Base-by-base conservation (phyloP, 30 jellyfish, hydroid and myxozoan genomes). In the Clytia hemisphaerica region DNA sequence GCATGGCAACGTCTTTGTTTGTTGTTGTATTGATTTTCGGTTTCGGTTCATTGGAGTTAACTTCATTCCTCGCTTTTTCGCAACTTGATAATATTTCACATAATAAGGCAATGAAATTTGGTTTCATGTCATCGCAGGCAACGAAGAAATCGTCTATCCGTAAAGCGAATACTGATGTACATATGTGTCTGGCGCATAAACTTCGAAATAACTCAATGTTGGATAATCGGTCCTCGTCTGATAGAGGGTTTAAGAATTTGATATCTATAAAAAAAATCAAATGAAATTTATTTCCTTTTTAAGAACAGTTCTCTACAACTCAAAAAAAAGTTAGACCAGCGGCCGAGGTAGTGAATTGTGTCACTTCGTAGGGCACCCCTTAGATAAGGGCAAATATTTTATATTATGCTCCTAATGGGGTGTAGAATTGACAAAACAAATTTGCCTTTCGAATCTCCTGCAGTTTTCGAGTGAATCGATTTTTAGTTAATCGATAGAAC, bases 131-230 rank as follows among this genome's bases (percentile, higher is more conserved):
- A 21, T 86, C 77, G 30, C 64, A 60, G 19, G 80, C 73, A 55
- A 76, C 76, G 10, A 77, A 9, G 72, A 84, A 58, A 45, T 84
- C 95, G 54, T 84, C 95, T 0, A 85, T 68, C 30, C 93, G 57
- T 29, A 84, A 30, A 34, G 95, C 87, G 58, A 84, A 84, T 4
- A 84, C 85, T 27, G 95, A 84, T 12, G 95, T 84, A 79, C 93
- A 76, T 16, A 84, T 59, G 36, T 84, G 87, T 27, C 77, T 85
- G 10, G 95, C 95, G 55, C 95, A 84, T 12, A 84, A 71, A 10
- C 74, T 85, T 34, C 95, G 78, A 51, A 84, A 84, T 29, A 84
- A 57, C 31, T 84, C 93, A 22, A 75, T 76, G 77, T 84, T 84
- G 54, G 44, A 18, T 6, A 77, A 49, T 30, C 51, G 31, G 29